These are phyloP conservation scores for Diorhabda sublineata DNA, from an alignment of 1,140 invertebrate species.

Conservation along the genomic window DNA sequence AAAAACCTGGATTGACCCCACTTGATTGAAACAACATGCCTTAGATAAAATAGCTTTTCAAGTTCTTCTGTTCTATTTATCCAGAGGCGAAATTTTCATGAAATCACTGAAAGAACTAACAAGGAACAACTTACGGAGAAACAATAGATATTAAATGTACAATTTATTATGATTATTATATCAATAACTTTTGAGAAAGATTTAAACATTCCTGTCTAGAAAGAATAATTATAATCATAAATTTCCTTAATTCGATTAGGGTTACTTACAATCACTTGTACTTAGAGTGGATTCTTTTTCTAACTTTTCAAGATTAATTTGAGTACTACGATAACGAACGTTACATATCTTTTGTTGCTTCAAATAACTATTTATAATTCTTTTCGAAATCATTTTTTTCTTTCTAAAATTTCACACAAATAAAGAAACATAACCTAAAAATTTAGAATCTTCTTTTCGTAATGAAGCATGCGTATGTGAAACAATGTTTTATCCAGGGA, in stretches of 20 bases:
- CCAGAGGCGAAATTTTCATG: too few species aligned
- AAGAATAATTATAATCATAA: background rate
- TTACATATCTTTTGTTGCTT: background rate
- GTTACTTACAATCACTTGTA: conserved; percentile 5
- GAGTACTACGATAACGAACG: conserved; percentile 8
- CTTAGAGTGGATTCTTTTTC: conserved; percentile 27
- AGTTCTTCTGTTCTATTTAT: too few species aligned
- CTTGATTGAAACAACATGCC: too few species aligned
- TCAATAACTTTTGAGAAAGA: too few species aligned
- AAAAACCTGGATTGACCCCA: too few species aligned
- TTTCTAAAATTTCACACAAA: conserved; percentile 11
- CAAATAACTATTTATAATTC: conserved; percentile 5
- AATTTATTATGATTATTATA: too few species aligned
- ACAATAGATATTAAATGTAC: too few species aligned
- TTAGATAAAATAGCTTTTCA: too few species aligned
- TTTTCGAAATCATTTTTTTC: conserved; percentile 5
- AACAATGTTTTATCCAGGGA: too few species aligned
- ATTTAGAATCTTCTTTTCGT: background rate
- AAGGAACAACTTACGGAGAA: too few species aligned
- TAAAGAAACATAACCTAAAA: conserved; percentile 6
- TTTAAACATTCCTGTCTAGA: too few species aligned
- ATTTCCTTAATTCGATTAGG: background rate
- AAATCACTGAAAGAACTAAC: too few species aligned
- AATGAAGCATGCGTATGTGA: background rate
- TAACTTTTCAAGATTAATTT: conserved; percentile 35